Evolutionary conservation across 35 echinoderm and acorn worm species (phyloP).

Genomic region (Acanthaster planci): DNA sequence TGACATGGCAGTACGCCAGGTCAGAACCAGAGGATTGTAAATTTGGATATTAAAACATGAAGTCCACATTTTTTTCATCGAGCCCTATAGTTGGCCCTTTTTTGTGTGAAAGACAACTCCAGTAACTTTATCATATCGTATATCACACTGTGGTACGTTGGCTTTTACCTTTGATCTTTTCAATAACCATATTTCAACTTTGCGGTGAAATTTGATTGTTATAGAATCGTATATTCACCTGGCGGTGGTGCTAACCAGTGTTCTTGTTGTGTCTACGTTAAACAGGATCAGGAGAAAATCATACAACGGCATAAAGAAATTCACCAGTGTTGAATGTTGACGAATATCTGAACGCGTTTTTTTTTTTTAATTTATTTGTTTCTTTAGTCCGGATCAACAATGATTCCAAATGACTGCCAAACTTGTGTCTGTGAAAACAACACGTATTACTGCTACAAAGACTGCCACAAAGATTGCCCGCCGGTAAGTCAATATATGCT

Average conservation of each 20-base stretch:
- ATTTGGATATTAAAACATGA: too few relatives aligned
- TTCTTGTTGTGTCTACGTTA: background rate
- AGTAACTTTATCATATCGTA: too few relatives aligned
- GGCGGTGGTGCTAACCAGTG: background rate
- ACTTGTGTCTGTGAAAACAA: background rate
- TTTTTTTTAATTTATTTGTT: background rate
- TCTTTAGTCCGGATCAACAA: background rate
- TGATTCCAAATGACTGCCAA: background rate
- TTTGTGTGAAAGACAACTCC: too few relatives aligned
- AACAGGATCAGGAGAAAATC: background rate
- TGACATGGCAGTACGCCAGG: too few relatives aligned
- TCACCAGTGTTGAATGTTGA: background rate
- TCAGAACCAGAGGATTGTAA: too few relatives aligned
- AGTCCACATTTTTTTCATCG: too few relatives aligned
- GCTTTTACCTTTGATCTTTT: too few relatives aligned
- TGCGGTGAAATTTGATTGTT: background rate
- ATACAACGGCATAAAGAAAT: background rate
- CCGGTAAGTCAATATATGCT: constrained; percentile 1
- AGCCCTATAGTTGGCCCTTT: too few relatives aligned
- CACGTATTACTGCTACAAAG: background rate
- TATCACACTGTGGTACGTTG: too few relatives aligned
- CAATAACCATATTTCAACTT: background rate
- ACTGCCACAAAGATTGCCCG: background rate
- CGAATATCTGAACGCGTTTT: too few relatives aligned
- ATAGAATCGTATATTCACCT: background rate